Percentiles rank a stretch among this genome's conserved stretches.
Conservation (phyloP, 2,888 invertebrate genomes). For the Melanostoma scalare region DNA sequence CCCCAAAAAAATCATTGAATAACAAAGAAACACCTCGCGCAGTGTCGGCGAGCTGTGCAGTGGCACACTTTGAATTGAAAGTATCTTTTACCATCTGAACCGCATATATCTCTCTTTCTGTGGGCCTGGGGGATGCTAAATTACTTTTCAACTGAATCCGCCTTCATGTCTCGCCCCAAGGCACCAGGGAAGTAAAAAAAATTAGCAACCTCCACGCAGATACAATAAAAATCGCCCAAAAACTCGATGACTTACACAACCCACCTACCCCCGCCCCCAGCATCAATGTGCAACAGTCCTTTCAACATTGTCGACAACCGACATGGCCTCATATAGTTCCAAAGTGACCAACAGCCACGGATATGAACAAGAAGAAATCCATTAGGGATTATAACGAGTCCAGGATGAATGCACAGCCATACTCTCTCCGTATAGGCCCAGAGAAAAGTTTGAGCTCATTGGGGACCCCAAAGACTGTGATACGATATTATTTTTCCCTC, state of each 20-base stretch:
- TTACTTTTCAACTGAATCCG: conserved; percentile 77
- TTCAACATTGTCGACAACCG: conserved; percentile 70
- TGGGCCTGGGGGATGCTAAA: conserved; percentile 73
- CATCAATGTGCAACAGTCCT: conserved; percentile 42
- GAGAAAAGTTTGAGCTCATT: conserved; percentile 13
- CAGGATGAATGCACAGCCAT: conserved; percentile 69
- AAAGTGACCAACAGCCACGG: conserved; percentile 27
- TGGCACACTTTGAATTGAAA: conserved; percentile 68
- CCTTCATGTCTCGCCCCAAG: conserved; percentile 74
- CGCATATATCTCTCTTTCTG: conserved; percentile 35
- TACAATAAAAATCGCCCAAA: conserved; percentile 51
- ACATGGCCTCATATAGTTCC: conserved; percentile 64
- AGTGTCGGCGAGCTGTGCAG: conserved; percentile 47
- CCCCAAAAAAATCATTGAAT: conserved; percentile 33
- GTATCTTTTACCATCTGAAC: conserved; percentile 50
- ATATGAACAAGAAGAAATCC: conserved; percentile 70
- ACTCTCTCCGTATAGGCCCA: conserved; percentile 41
- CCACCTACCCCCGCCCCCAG: conserved; percentile 49
- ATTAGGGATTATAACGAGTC: conserved; percentile 75
- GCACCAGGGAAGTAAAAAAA: conserved; percentile 25
- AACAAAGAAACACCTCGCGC: conserved; percentile 65
- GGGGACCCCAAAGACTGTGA: conserved; percentile 41
- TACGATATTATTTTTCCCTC: conserved; percentile 71
- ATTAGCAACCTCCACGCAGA: conserved; percentile 45
- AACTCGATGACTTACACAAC: conserved; percentile 66